These are phyloP conservation scores for Polia nebulosa DNA, from an alignment of 2,888 invertebrate species.

Conservation along the genomic window DNA sequence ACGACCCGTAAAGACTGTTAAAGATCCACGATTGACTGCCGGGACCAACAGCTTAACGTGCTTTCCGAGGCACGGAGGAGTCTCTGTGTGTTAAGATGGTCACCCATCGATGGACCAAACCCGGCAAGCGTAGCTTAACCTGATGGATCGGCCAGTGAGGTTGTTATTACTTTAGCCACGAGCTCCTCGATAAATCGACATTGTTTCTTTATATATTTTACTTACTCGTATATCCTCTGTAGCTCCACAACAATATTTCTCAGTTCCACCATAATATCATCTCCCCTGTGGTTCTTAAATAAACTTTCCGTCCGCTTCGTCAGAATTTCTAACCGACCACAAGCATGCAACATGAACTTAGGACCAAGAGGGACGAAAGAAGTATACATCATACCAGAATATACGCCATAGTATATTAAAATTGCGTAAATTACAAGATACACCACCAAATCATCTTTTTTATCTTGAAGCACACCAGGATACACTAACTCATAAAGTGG, in stretches of 20 bases:
- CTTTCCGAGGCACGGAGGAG: too few species aligned
- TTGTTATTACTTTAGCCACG: too few species aligned
- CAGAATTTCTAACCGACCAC: constrained; percentile 75
- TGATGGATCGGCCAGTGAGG: too few species aligned
- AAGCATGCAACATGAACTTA: constrained; percentile 76
- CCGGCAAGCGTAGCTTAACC: too few species aligned
- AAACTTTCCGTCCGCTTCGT: constrained; percentile 66
- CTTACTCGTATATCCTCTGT: constrained; percentile 70
- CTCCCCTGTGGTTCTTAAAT: constrained; percentile 58
- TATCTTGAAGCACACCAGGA: constrained; percentile 67
- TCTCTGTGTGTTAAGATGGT: too few species aligned
- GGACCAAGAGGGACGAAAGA: constrained; percentile 76
- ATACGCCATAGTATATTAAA: constrained; percentile 58
- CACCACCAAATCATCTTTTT: constrained; percentile 61
- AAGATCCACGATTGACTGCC: too few species aligned
- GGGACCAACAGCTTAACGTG: too few species aligned
- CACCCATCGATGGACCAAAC: too few species aligned
- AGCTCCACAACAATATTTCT: constrained; percentile 67
- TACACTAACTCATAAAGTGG: constrained; percentile 69
- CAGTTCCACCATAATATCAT: constrained; percentile 61
- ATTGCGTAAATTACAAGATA: constrained; percentile 54
- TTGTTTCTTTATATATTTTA: neutral
- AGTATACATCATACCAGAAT: constrained; percentile 66
- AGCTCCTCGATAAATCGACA: too few species aligned
- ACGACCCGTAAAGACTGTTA: too few species aligned